Evolutionary conservation across 2,797 vertebrate species (phyloP).

Genomic region (Leucoraja ocellata): DNA sequence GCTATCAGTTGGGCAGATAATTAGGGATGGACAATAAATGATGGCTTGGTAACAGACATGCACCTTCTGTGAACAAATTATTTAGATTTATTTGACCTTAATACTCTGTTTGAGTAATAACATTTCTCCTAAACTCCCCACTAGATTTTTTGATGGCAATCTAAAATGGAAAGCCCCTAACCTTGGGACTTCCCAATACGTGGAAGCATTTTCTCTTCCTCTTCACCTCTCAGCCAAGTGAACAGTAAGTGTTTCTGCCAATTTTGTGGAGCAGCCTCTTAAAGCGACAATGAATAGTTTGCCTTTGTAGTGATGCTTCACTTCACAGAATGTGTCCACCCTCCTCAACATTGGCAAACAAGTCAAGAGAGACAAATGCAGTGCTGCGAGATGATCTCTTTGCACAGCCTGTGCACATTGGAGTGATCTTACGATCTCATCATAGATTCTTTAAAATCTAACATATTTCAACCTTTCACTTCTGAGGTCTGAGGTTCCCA

Average conservation of each 20-base stretch:
- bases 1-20: background rate
- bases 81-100: too few relatives aligned
- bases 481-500: too few relatives aligned
- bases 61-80: too few relatives aligned
- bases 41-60: too few relatives aligned
- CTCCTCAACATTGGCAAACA: background rate
- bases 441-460: background rate
- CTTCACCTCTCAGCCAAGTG: background rate
- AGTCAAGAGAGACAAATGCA: too few relatives aligned
- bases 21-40: too few relatives aligned
- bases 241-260: background rate
- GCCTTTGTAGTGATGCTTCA: background rate
- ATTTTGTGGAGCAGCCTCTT: background rate
- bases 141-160: too few relatives aligned
- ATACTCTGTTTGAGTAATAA: background rate
- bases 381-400: background rate
- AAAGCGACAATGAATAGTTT: background rate
- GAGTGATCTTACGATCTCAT: background rate
- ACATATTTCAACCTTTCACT: background rate
- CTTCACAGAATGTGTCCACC: background rate
- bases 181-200: background rate
- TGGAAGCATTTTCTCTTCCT: background rate
- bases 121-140: background rate
- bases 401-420: background rate
- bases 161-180: too few relatives aligned